phyloP scores from a whole-genome alignment of 2,888 invertebrate genomes.

The Baronia brevicornis region DNA sequence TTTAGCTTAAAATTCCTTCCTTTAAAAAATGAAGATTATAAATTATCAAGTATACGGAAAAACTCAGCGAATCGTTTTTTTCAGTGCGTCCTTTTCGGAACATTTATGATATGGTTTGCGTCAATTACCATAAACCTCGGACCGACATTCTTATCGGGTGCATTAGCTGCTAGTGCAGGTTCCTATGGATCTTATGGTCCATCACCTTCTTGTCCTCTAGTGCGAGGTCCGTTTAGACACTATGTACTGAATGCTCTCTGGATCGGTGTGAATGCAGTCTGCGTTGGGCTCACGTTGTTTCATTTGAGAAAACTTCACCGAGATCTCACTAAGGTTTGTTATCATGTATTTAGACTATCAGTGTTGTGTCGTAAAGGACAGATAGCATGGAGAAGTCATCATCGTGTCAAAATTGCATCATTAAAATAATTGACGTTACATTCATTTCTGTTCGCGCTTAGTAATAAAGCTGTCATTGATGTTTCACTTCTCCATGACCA shows the following conservation, averaged over 20 bases:
- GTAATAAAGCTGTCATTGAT: conserved; percentile 24
- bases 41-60: no score
- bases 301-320: conserved; percentile 88
- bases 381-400: conserved; percentile 18
- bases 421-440: conserved; percentile 37
- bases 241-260: conserved; percentile 93
- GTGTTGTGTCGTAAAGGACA: conserved; percentile 10
- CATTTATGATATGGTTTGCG: conserved; percentile 96
- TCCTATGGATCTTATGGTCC: conserved; percentile 79
- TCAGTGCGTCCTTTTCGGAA: conserved; percentile 92
- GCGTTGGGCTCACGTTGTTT: conserved; percentile 87
- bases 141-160: conserved; percentile 89
- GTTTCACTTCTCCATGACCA: conserved; percentile 44
- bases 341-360: no score
- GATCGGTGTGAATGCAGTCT: conserved; percentile 91
- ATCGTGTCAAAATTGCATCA: conserved; percentile 30
- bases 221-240: conserved; percentile 91
- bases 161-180: conserved; percentile 86
- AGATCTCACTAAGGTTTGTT: conserved; percentile 82
- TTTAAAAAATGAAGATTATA: no score
- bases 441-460: conserved; percentile 31
- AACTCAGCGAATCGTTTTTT: conserved; percentile 34
- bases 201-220: conserved; percentile 88
- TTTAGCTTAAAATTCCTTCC: no score
- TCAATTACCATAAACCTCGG: conserved; percentile 93